phyloP scores from a whole-genome alignment of 2,797 vertebrate genomes.

The Nyctalus aviator region DNA sequence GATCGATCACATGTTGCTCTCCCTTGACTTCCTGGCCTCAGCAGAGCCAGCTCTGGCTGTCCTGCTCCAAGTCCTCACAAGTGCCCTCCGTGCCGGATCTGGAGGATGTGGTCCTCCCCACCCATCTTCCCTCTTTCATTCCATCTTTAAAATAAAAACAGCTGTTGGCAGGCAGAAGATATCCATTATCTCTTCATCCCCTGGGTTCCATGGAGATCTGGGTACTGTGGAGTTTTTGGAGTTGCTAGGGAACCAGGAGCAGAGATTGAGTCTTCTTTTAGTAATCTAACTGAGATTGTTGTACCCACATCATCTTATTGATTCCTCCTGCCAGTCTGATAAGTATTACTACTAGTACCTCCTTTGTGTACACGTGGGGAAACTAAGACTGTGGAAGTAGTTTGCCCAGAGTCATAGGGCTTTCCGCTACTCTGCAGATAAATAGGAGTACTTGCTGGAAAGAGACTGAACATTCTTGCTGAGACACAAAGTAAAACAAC shows the following conservation, averaged over 20 bases:
- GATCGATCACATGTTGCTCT: neutral
- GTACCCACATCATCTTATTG: neutral
- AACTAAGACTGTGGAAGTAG: neutral
- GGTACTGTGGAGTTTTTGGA: neutral
- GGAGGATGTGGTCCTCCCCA: accelerated
- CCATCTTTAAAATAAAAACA: neutral
- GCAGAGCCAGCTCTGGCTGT: neutral
- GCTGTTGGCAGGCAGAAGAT: neutral
- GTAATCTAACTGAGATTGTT: too few relatives aligned
- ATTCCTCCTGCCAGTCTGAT: neutral
- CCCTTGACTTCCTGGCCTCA: neutral
- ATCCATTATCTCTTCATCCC: neutral
- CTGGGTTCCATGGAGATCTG: neutral
- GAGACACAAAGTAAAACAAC: neutral
- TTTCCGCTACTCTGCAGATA: neutral
- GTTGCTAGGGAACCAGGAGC: neutral
- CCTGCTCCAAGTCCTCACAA: neutral
- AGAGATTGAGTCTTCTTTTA: neutral
- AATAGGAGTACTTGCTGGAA: neutral
- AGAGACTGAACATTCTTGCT: neutral
- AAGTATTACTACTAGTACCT: neutral
- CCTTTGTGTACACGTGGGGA: neutral
- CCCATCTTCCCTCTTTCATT: neutral
- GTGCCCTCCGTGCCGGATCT: neutral
- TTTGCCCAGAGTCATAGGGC: neutral